Conservation (phyloP, 2,888 invertebrate species). For the Caenorhabditis doughertyi region DNA sequence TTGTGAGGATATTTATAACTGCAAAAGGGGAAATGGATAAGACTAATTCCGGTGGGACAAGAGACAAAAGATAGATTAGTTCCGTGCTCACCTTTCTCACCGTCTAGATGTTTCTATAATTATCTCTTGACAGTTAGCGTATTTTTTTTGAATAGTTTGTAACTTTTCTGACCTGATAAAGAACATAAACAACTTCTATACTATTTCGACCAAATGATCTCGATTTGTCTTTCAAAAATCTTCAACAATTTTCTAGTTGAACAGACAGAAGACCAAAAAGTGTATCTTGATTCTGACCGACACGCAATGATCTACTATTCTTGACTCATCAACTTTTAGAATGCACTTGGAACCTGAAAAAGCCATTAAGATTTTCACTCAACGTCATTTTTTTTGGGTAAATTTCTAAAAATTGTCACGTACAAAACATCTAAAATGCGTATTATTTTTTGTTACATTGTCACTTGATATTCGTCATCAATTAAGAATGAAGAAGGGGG, state of each 20-base stretch:
- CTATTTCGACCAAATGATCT: too few species aligned
- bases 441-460: slow-evolving; percentile 11
- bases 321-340: slow-evolving; percentile 5
- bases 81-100: neutral
- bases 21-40: neutral
- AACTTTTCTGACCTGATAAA: too few species aligned
- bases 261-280: slow-evolving; percentile 30
- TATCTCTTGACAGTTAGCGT: neutral
- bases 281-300: slow-evolving; percentile 20
- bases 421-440: slow-evolving; percentile 8
- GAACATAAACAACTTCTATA: too few species aligned
- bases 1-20: too few species aligned
- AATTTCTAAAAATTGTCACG: slow-evolving; percentile 21
- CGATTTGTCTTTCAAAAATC: neutral
- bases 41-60: neutral
- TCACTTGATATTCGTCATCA: slow-evolving; percentile 36
- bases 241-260: slow-evolving; percentile 8
- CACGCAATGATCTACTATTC: slow-evolving; percentile 29
- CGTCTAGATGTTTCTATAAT: neutral
- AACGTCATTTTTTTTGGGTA: slow-evolving; percentile 15
- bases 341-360: neutral
- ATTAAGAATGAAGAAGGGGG: slow-evolving; percentile 7
- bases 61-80: slow-evolving; percentile 11
- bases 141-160: too few species aligned
- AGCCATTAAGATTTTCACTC: neutral